Base-by-base conservation (phyloP, 2,113 vertebrate species). In the Carlito syrichta region DNA sequence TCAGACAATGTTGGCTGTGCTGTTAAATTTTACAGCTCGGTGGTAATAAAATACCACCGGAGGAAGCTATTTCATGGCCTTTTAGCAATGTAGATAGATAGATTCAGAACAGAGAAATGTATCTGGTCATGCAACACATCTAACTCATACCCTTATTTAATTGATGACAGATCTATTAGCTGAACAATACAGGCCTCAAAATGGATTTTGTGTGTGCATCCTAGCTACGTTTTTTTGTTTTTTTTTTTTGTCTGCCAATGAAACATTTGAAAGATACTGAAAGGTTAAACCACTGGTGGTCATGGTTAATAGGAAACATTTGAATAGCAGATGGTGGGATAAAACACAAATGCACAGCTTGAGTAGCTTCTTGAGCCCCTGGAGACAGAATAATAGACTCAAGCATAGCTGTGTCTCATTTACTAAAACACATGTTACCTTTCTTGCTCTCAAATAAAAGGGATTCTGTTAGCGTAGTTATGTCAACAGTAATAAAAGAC, bases 11-110 rank as follows among this genome's bases (percentile, higher is more conserved):
- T 97, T 97, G 93, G 90, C 81, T 97, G 88, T 98, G 90, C 91
- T 97, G 94, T 96, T 98, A 97, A 97, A 98, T 98, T 98, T 98
- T 98, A 98, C 85, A 98, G 95, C 95, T 97, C 38, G 32, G 23
- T 97, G 93, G 94, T 95, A 98, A 98, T 98, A 98, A 98, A 98
- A 98, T 98, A 98, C 97, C 97, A 98, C 73, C 0, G 14, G 27
- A 98, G 96, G 95, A 98, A 98, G 40, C 22, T 96, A 98, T 98
- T 98, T 98, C 94, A 97, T 97, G 89, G 96, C 93, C 95, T 98
- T 98, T 98, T 98, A 97, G 86, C 56, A 94, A 96, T 95, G 94
- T 84, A 93, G 97, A 93, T 98, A 93, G 94, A 98, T 97, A 98
- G 95, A 98, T 98, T 98, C 95, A 95, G 84, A 98, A 97, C 74